Evolutionary conservation across 2,113 vertebrate genomes (phyloP).

Genomic region (Prunella fulvescens): DNA sequence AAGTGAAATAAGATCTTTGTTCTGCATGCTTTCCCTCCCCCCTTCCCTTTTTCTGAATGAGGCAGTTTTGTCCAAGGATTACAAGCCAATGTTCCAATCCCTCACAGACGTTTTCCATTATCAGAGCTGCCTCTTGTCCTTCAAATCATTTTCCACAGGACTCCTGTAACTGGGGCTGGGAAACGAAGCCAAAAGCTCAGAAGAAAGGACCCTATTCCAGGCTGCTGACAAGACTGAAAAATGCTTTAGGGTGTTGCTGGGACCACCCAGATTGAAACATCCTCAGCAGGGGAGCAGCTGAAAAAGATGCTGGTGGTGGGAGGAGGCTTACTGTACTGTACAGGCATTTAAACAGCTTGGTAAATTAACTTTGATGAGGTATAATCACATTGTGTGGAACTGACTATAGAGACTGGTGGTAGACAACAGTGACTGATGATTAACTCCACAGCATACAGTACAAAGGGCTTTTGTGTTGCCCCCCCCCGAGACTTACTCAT

Average conservation of each 20-base stretch:
- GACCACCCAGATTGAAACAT: constrained; percentile 53
- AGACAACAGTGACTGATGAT: neutral
- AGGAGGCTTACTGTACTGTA: neutral
- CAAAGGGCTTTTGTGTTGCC: neutral
- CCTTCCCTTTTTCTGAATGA: constrained; percentile 38
- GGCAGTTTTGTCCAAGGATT: constrained; percentile 42
- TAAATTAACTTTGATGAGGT: constrained; percentile 28
- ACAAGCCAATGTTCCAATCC: constrained; percentile 50
- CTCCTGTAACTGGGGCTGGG: constrained; percentile 31
- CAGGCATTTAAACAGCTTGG: neutral
- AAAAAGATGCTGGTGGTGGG: neutral
- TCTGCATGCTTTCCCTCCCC: neutral
- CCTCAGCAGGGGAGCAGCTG: neutral
- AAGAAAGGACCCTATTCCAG: constrained; percentile 34
- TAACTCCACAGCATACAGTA: neutral
- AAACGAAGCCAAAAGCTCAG: constrained; percentile 2
- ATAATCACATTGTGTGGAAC: neutral
- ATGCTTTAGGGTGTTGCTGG: neutral
- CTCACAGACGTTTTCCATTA: constrained; percentile 62
- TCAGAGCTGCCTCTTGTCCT: constrained; percentile 56
- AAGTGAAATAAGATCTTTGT: constrained; percentile 58
- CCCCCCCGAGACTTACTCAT: neutral
- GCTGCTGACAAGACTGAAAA: constrained; percentile 51
- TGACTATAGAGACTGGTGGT: neutral
- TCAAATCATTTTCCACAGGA: constrained; percentile 51